Percentiles rank a stretch among this genome's conserved stretches.
Evolutionary conservation across 2,888 invertebrate genomes (phyloP).

Genomic region (Macrosiphum euphorbiae): DNA sequence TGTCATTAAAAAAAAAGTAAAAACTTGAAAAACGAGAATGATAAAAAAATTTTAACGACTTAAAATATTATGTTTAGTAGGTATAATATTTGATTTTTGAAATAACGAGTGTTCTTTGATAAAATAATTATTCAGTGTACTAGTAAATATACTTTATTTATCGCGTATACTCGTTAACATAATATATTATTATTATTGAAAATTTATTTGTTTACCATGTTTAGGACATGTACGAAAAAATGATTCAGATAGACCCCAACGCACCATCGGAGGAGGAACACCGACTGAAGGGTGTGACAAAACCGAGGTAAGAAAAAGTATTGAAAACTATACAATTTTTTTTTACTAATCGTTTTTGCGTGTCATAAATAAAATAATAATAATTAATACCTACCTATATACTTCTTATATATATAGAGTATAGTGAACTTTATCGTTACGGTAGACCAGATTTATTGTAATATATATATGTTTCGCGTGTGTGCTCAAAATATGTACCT

Average conservation of each 20-base stretch:
- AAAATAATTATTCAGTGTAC: neutral
- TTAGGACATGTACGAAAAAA: conserved; percentile 97
- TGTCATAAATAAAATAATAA: neutral
- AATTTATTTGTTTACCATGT: conserved; percentile 67
- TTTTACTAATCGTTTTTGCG: neutral
- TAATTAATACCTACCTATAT: neutral
- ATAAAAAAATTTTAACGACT: no score
- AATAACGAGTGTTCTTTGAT: neutral
- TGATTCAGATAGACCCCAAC: conserved; percentile 91
- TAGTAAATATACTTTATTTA: neutral
- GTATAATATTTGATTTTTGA: neutral
- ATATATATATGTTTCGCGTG: neutral
- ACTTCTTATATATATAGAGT: neutral
- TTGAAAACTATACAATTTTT: neutral
- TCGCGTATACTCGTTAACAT: neutral
- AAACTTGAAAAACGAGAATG: neutral
- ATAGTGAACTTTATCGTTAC: neutral
- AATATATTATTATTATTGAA: neutral
- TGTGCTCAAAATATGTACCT: neutral
- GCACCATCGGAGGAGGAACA: conserved; percentile 94
- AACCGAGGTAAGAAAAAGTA: conserved; percentile 77
- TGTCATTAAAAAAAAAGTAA: neutral
- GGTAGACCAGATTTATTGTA: neutral
- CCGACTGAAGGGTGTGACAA: conserved; percentile 90
- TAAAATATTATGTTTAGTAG: no score